phyloP scores from a whole-genome alignment of 2,797 vertebrate genomes.

The Amphiprion clarkii region DNA sequence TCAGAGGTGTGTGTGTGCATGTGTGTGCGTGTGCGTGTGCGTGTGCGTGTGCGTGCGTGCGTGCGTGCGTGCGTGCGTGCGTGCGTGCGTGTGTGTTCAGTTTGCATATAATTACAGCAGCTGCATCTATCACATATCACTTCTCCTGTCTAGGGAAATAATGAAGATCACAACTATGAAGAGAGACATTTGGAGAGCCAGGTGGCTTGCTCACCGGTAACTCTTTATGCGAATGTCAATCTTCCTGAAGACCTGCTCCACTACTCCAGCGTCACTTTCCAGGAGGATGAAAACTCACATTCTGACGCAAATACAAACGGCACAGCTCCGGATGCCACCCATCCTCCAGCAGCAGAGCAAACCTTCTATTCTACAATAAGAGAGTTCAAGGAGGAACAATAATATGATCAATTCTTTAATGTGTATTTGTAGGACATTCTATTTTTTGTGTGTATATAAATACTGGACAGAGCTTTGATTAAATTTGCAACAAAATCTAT shows the following conservation, averaged over 20 bases:
- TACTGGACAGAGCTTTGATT: too few species aligned
- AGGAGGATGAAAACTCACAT: not conserved
- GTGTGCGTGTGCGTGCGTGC: not conserved
- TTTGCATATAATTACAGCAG: slow-evolving; percentile 12
- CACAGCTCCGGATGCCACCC: not conserved
- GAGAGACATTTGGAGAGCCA: slow-evolving; percentile 21
- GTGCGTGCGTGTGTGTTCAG: not conserved
- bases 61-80: not conserved
- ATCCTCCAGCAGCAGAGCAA: slow-evolving; percentile 9
- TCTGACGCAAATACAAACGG: not conserved
- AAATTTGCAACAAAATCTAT: too few species aligned
- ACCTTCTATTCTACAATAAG: slow-evolving; percentile 37
- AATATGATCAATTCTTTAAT: not conserved
- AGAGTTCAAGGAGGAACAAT: not conserved
- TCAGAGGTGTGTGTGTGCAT: slow-evolving; percentile 47
- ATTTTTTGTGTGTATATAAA: too few species aligned
- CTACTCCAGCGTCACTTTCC: slow-evolving; percentile 42
- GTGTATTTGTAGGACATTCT: not conserved
- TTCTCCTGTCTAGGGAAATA: slow-evolving; percentile 33
- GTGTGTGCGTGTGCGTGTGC: not conserved
- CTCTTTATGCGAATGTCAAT: slow-evolving; percentile 3
- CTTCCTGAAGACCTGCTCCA: slow-evolving; percentile 20
- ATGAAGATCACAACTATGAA: slow-evolving; percentile 28
- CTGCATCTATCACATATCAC: not conserved
- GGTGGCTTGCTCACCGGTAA: not conserved